phyloP scores from a whole-genome alignment of 2,797 vertebrate species.

The Hemitrygon akajei region DNA sequence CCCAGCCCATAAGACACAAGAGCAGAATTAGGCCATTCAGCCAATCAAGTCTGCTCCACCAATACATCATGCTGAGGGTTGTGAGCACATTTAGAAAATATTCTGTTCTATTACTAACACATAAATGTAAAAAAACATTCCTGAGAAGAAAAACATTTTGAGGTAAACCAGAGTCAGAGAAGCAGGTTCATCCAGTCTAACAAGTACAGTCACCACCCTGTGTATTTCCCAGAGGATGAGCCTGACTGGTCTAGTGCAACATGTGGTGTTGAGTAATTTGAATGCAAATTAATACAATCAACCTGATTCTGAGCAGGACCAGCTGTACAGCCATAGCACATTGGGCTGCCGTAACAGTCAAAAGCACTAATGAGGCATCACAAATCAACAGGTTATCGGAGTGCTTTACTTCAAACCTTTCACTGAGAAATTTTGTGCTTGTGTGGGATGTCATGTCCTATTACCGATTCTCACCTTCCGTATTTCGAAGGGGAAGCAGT shows the following conservation, averaged over 20 bases:
- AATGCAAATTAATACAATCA: conserved; percentile 32
- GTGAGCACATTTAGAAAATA: too few relatives aligned
- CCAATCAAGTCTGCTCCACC: too few relatives aligned
- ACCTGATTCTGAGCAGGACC: conserved; percentile 22
- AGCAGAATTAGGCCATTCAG: too few relatives aligned
- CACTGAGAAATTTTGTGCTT: too few relatives aligned
- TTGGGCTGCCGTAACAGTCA: not conserved
- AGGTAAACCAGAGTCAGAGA: not conserved
- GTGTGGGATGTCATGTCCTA: not conserved
- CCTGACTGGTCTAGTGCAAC: conserved; percentile 32
- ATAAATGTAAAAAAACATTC: too few relatives aligned
- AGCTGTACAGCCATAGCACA: conserved; percentile 19
- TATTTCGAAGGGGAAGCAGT: not conserved
- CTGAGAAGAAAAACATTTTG: too few relatives aligned
- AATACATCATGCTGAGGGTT: too few relatives aligned
- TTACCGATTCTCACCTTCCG: not conserved
- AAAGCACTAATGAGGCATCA: not conserved
- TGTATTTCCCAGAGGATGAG: not conserved
- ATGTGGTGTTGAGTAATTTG: conserved; percentile 14
- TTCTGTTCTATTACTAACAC: too few relatives aligned
- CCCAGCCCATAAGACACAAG: too few relatives aligned
- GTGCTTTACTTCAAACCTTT: not conserved
- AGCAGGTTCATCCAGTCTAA: conserved; percentile 16
- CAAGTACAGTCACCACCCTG: not conserved
- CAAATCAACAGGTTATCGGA: conserved; percentile 19